A percentile compares a stretch with the other conserved stretches of the same genome.
Conservation (phyloP, 2,888 invertebrate genomes). For the Pheosia gnoma region DNA sequence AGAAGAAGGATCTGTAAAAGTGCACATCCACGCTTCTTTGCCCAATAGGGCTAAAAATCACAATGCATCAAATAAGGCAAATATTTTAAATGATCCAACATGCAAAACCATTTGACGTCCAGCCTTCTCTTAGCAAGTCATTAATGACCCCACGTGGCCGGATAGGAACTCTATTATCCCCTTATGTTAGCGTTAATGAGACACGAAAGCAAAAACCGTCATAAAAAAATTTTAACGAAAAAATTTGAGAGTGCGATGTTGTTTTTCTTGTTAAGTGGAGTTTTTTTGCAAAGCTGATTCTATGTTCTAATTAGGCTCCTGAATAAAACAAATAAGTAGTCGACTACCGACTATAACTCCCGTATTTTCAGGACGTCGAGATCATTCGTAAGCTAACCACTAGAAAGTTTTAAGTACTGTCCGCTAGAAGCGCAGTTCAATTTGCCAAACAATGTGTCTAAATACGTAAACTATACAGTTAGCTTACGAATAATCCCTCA, state of each 20-base stretch:
- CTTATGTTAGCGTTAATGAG: conserved; percentile 47
- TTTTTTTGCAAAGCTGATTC: background rate
- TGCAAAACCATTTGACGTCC: conserved; percentile 31
- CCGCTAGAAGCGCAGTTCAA: too few relatives aligned
- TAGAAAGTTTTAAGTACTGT: too few relatives aligned
- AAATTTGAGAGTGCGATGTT: conserved; percentile 14
- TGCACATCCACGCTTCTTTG: too few relatives aligned
- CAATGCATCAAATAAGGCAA: background rate
- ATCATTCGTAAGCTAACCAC: too few relatives aligned
- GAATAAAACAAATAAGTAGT: background rate
- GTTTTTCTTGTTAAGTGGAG: background rate
- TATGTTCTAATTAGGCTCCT: background rate
- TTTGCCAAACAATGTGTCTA: too few relatives aligned
- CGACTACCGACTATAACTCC: too few relatives aligned
- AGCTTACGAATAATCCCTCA: too few relatives aligned
- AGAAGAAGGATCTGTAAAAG: too few relatives aligned
- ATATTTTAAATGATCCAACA: conserved; percentile 11
- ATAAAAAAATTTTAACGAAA: conserved; percentile 29
- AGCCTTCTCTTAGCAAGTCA: conserved; percentile 18
- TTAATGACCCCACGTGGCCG: conserved; percentile 36
- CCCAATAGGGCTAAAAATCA: too few relatives aligned
- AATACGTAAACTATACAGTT: too few relatives aligned
- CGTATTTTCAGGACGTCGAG: too few relatives aligned
- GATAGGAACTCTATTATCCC: conserved; percentile 54
- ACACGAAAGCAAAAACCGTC: conserved; percentile 38